Percentiles rank a stretch among this genome's conserved stretches.
phyloP scores from a whole-genome alignment of 2,113 vertebrate genomes.

The Serinus canaria region DNA sequence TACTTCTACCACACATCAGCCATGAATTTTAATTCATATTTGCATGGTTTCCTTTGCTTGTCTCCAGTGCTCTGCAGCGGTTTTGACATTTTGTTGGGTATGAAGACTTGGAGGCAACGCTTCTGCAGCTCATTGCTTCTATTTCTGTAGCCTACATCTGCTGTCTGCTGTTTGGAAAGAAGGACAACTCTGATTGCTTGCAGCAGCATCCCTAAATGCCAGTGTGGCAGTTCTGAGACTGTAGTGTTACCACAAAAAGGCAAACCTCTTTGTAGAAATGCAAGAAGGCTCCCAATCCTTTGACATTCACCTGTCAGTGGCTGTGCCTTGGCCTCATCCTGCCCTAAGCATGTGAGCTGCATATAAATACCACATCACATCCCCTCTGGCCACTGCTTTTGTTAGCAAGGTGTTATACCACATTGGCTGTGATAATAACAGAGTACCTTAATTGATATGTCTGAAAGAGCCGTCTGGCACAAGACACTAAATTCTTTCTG shows the following conservation, averaged over 20 bases:
- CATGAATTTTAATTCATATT: neutral
- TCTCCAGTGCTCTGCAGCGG: neutral
- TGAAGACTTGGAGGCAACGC: neutral
- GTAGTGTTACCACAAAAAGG: neutral
- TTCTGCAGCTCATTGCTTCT: neutral
- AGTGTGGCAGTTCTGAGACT: neutral
- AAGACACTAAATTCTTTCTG: neutral
- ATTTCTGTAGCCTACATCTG: neutral
- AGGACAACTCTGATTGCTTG: neutral
- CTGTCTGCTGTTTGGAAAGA: neutral
- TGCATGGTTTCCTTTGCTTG: neutral
- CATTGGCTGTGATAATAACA: neutral
- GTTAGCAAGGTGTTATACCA: neutral
- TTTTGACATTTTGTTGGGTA: neutral
- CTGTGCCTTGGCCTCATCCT: neutral
- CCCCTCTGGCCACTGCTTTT: neutral
- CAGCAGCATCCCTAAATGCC: neutral
- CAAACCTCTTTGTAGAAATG: neutral
- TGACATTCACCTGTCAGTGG: neutral
- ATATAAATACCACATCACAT: neutral
- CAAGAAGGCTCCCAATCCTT: neutral
- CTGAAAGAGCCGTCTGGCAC: neutral
- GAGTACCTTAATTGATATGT: neutral
- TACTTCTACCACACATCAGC: neutral
- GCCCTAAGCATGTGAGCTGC: neutral